Percentiles rank a stretch among this genome's conserved stretches.
These are phyloP conservation scores for Cancer borealis DNA, from an alignment of 2,888 invertebrate species.

Conservation along the genomic window DNA sequence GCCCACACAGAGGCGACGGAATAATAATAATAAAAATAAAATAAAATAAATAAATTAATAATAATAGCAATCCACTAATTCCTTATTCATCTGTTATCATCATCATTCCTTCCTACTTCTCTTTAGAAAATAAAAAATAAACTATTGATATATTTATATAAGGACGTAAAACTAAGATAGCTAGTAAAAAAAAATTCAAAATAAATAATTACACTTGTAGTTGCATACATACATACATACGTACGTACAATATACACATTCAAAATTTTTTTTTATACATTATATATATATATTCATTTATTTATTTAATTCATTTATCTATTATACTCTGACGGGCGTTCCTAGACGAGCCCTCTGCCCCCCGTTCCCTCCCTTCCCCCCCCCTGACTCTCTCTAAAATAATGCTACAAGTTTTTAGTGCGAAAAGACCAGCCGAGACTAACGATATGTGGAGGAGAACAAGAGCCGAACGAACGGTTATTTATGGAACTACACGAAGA, in stretches of 20 bases:
- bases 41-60: background rate
- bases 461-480: background rate
- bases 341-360: background rate
- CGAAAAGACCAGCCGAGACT: background rate
- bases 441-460: conserved; percentile 16
- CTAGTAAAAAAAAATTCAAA: no score
- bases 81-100: background rate
- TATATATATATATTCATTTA: conserved; percentile 5
- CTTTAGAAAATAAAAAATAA: background rate
- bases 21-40: background rate
- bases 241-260: conserved; percentile 6
- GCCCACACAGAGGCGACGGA: background rate
- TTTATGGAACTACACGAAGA: background rate
- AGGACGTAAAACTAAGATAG: no score
- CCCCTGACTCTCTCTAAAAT: background rate
- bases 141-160: background rate
- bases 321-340: background rate
- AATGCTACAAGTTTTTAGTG: background rate
- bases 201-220: background rate
- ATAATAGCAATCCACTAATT: background rate
- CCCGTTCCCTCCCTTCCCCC: background rate
- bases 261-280: background rate
- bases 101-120: background rate
- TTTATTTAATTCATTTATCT: background rate
- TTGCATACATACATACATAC: background rate